Base-by-base conservation (phyloP, 2,888 invertebrate species). In the Hemicrepidius hirtus region DNA sequence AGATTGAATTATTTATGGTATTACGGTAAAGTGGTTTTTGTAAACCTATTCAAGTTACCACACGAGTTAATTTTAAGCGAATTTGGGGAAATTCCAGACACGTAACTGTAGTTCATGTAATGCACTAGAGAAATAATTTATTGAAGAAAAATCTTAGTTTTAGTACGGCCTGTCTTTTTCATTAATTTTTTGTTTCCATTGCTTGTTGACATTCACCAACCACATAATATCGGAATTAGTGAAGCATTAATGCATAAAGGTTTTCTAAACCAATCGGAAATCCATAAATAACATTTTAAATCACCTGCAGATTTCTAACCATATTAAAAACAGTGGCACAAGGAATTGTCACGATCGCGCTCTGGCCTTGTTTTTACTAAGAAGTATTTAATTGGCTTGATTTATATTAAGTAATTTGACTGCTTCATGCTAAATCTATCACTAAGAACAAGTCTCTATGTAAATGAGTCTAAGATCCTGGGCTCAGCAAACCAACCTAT, bases 381-480 rank as follows among this genome's bases (percentile, higher is more conserved):
- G 18, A 55, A 55, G 37, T 13, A 21, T 49, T 49, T 63, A 63
- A 64, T 68, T 44, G 49, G 67, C 67, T 73, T 71, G 69, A 73
- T 75, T 75, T 75, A 73, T 73, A 75, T 77, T 76, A 76, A 73
- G 55, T 73, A 73, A 75, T 74, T 75, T 67, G 70, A 74, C 75
- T 75, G 71, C 72, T 73, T 74, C 74, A 75, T 76, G 76, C 66
- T 75, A 68, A 75, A 73, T 76, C 77, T 76, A 76, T 77, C 77
- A 75, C 74, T 75, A 71, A 76, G 75, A 73, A 77, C 77, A 77
- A 77, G 75, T 75, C 76, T 78, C 76, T 78, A 78, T 78, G 78
- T 76, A 78, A 78, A 78, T 78, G 76, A 76, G 75, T 73, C 76
- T 76, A 78, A 77, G 78, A 78, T 78, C 78, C 77, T 76, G 68